Evolutionary conservation across 2,888 invertebrate genomes (phyloP).

Genomic region (Brachylomia viminalis): DNA sequence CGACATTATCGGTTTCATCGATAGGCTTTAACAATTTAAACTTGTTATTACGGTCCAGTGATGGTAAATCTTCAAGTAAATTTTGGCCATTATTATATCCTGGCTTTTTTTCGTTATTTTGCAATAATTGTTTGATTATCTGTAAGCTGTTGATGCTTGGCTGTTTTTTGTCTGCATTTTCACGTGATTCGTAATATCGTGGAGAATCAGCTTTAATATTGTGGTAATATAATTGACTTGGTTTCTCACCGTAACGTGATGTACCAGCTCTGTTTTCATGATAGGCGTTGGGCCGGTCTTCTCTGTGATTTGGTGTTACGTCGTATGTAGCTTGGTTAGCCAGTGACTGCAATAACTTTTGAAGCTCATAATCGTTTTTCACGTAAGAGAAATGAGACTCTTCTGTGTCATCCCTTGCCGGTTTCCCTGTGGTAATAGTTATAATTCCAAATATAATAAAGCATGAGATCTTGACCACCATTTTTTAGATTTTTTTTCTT

Average conservation of each 20-base stretch:
- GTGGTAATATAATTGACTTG: constrained; percentile 5
- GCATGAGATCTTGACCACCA: constrained; percentile 42
- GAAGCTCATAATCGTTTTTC: constrained; percentile 39
- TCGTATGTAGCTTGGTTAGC: constrained; percentile 47
- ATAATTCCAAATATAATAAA: constrained; percentile 52
- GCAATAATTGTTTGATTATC: constrained; percentile 40
- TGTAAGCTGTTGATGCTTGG: constrained; percentile 33
- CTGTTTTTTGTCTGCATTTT: constrained; percentile 7
- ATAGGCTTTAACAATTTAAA: background rate
- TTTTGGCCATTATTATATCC: constrained; percentile 13
- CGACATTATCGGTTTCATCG: constrained; percentile 10
- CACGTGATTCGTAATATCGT: constrained; percentile 8
- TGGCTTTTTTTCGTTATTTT: constrained; percentile 19
- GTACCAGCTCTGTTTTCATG: constrained; percentile 27
- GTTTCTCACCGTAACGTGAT: constrained; percentile 15
- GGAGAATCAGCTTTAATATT: constrained; percentile 5
- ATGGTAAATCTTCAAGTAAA: constrained; percentile 26
- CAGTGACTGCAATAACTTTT: constrained; percentile 48
- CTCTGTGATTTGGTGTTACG: constrained; percentile 19
- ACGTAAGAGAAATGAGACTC: constrained; percentile 12
- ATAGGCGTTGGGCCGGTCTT: constrained; percentile 19
- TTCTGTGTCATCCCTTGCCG: constrained; percentile 7
- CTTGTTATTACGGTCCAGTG: background rate
- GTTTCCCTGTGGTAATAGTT: constrained; percentile 30
- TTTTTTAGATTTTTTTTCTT: constrained; percentile 32